Percentiles rank a stretch among this genome's conserved stretches.
Conservation (phyloP, 2,113 vertebrate genomes). For the Salvelinus fontinalis region DNA sequence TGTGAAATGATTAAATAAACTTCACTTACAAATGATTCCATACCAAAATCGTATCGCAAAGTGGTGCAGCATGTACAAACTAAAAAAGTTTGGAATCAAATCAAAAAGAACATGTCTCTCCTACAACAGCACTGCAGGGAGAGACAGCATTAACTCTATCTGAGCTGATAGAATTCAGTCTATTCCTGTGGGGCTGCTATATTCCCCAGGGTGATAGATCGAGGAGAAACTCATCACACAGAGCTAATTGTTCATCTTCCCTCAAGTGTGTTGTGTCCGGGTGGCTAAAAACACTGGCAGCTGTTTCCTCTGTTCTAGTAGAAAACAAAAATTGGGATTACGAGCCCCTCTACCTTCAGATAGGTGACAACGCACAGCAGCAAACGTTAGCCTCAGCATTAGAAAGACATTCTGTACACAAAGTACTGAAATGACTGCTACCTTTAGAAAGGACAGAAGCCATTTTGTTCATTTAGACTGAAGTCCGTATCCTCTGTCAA, state of each 20-base stretch:
- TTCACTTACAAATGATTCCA: neutral
- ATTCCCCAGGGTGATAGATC: slow-evolving; percentile 47
- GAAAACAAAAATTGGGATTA: slow-evolving; percentile 43
- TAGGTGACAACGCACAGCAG: neutral
- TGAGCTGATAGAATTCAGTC: too few relatives aligned
- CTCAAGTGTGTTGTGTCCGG: slow-evolving; percentile 39
- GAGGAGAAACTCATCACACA: slow-evolving; percentile 43
- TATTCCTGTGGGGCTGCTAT: slow-evolving; percentile 29
- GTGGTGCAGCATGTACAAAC: neutral
- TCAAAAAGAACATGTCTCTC: slow-evolving; percentile 21
- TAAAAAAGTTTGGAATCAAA: slow-evolving; percentile 44
- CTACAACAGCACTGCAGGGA: slow-evolving; percentile 30
- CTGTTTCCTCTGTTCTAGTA: slow-evolving; percentile 28
- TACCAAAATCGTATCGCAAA: neutral
- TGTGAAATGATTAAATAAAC: neutral
- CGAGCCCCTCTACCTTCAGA: slow-evolving; percentile 27
- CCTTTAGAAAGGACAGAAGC: slow-evolving; percentile 28
- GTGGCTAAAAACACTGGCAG: slow-evolving; percentile 12
- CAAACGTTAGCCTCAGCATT: slow-evolving; percentile 31
- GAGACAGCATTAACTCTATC: neutral
- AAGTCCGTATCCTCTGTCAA: slow-evolving; percentile 41
- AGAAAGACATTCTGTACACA: slow-evolving; percentile 6
- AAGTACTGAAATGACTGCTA: too few relatives aligned
- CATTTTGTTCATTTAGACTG: slow-evolving; percentile 7
- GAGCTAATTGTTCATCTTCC: slow-evolving; percentile 55